phyloP scores from a whole-genome alignment of 2,888 invertebrate species.

The Acheta domesticus region DNA sequence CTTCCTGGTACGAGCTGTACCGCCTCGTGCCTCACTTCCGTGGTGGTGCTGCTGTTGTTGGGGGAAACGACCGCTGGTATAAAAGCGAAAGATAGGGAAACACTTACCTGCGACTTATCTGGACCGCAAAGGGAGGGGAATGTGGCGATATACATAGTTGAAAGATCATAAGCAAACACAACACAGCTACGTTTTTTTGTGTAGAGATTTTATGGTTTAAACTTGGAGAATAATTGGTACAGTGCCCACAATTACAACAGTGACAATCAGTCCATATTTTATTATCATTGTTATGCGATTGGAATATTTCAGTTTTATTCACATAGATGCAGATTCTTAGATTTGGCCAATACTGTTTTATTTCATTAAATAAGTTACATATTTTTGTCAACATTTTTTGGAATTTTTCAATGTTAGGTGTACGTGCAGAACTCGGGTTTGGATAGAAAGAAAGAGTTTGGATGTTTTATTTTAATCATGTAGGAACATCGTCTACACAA shows the following conservation, averaged over 20 bases:
- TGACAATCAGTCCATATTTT: background rate
- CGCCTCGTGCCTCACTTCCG: too few species aligned
- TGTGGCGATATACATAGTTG: background rate
- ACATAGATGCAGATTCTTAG: background rate
- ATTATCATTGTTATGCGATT: background rate
- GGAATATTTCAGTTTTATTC: background rate
- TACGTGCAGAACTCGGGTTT: background rate
- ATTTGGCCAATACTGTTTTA: constrained; percentile 18
- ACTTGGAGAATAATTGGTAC: constrained; percentile 18
- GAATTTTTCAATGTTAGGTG: background rate
- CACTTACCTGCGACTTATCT: background rate
- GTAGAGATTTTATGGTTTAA: constrained; percentile 18
- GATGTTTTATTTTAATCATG: background rate
- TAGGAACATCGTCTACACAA: background rate
- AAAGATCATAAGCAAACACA: background rate
- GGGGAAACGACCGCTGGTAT: too few species aligned
- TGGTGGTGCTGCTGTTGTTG: too few species aligned
- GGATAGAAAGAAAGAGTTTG: background rate
- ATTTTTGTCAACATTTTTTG: background rate
- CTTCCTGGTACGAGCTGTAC: too few species aligned
- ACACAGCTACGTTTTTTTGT: background rate
- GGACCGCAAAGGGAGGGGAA: background rate
- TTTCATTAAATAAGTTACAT: constrained; percentile 2
- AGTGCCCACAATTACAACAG: constrained; percentile 18
- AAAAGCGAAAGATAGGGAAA: background rate